These are phyloP conservation scores for Drosophila cognata DNA, from an alignment of 2,888 invertebrate genomes.

Conservation along the genomic window DNA sequence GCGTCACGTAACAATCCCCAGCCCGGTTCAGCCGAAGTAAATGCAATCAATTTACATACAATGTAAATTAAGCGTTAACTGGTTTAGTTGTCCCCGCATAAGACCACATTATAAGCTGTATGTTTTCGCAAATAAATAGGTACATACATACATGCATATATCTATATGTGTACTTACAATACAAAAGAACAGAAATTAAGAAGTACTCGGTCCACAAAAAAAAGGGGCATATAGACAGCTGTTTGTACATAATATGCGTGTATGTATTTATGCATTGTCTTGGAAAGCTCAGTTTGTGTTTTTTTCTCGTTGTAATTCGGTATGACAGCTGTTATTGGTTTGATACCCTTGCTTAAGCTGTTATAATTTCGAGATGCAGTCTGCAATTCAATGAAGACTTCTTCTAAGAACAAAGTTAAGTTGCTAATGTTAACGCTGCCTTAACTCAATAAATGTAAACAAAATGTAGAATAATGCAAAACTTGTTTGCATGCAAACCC, in stretches of 20 bases:
- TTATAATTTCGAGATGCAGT: not conserved
- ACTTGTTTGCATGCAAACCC: not conserved
- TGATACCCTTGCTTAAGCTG: not conserved
- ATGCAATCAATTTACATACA: slow-evolving; percentile 34
- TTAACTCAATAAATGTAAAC: not conserved
- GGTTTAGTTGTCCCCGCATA: slow-evolving; percentile 1
- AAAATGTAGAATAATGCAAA: not conserved
- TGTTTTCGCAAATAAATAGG: not conserved
- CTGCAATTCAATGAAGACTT: not conserved
- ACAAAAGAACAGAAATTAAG: not conserved
- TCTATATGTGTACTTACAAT: not conserved
- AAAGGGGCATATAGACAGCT: slow-evolving; percentile 1
- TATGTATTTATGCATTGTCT: slow-evolving; percentile 1
- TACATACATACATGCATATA: not conserved
- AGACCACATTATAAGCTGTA: not conserved
- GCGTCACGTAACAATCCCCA: slow-evolving; percentile 62
- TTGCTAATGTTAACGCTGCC: not conserved
- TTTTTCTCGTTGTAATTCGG: slow-evolving; percentile 20
- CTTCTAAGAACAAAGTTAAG: not conserved
- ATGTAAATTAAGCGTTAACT: slow-evolving; percentile 22
- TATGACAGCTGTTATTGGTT: slow-evolving; percentile 26
- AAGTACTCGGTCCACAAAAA: not conserved
- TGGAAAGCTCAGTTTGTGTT: slow-evolving; percentile 22
- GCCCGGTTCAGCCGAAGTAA: slow-evolving; percentile 28
- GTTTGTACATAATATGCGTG: slow-evolving; percentile 1